These are phyloP conservation scores for Procambarus clarkii DNA, from an alignment of 1,140 invertebrate genomes.

Conservation along the genomic window DNA sequence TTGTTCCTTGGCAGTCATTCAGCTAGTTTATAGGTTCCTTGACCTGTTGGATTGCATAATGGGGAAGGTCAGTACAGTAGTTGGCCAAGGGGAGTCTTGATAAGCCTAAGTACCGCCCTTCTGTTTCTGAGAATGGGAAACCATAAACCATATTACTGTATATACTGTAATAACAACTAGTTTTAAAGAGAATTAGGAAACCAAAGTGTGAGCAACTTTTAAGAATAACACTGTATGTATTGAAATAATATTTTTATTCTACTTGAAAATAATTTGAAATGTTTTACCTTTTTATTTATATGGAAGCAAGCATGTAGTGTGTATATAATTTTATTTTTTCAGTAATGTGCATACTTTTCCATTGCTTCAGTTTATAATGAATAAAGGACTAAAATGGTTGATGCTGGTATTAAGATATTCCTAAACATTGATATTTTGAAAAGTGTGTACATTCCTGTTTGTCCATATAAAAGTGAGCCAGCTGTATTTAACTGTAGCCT, in stretches of 20 bases:
- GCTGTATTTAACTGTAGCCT: background rate
- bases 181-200: background rate
- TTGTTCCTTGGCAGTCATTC: no score
- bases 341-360: constrained; percentile 30
- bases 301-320: constrained; percentile 44
- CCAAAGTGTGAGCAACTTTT: constrained; percentile 3
- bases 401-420: no score
- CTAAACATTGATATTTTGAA: background rate
- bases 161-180: no score
- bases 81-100: no score
- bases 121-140: no score
- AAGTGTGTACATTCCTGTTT: constrained; percentile 40
- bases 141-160: no score
- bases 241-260: background rate
- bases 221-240: background rate
- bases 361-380: background rate
- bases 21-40: no score
- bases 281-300: background rate
- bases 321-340: background rate
- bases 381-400: no score
- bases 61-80: no score
- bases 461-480: constrained; percentile 35
- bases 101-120: no score
- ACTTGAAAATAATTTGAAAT: background rate
- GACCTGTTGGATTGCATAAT: no score